Evolutionary conservation across 2,113 vertebrate genomes (phyloP).

Genomic region (Antennarius striatus): DNA sequence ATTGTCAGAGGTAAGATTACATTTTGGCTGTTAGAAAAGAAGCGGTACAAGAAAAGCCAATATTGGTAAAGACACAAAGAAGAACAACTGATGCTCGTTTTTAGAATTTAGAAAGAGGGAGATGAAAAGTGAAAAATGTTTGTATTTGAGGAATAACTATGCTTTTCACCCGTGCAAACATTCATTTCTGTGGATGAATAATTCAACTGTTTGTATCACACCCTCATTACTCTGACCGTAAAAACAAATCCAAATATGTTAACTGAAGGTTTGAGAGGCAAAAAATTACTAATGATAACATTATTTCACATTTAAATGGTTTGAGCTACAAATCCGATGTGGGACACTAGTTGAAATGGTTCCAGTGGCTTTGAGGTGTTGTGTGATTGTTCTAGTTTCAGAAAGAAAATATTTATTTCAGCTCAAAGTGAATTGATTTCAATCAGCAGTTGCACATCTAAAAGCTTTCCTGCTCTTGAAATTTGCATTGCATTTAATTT

Average conservation of each 20-base stretch:
- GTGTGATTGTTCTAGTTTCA: not conserved
- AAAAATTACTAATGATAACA: not conserved
- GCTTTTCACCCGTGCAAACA: constrained; percentile 15
- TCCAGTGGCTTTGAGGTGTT: not conserved
- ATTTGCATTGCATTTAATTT: no score
- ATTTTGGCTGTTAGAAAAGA: no score
- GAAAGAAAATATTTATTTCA: not conserved
- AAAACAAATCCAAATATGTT: constrained; percentile 9
- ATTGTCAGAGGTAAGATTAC: no score
- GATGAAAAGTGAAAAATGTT: not conserved
- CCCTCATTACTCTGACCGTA: constrained; percentile 45
- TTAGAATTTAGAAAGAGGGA: not conserved
- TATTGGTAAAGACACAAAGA: not conserved
- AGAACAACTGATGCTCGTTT: not conserved
- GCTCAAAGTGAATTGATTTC: no score
- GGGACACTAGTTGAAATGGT: not conserved
- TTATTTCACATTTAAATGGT: not conserved
- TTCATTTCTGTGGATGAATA: constrained; percentile 40
- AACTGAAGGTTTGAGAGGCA: constrained; percentile 12
- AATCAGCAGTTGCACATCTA: not conserved
- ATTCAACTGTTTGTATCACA: constrained; percentile 31
- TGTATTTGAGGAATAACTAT: constrained; percentile 23
- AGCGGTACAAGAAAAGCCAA: no score
- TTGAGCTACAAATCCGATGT: constrained; percentile 5
- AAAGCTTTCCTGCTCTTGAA: not conserved